Conservation (phyloP, 2,888 invertebrate species). For the Ypsolopha sequella region DNA sequence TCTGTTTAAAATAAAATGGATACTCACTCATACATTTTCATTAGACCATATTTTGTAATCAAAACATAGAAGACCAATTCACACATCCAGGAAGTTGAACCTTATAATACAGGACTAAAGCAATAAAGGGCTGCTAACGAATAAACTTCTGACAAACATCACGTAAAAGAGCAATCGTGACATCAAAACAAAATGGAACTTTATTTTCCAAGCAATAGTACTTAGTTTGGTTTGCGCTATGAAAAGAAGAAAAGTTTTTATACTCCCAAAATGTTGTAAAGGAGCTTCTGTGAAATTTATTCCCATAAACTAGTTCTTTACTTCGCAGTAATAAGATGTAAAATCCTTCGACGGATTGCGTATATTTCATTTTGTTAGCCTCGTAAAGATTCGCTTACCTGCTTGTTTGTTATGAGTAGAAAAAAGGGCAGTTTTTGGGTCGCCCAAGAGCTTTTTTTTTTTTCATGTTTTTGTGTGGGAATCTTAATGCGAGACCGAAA, state of each 20-base stretch:
- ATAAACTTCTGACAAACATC: constrained; percentile 17
- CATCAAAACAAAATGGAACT: constrained; percentile 18
- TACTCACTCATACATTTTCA: constrained; percentile 31
- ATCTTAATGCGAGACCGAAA: constrained; percentile 59
- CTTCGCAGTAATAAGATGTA: constrained; percentile 46
- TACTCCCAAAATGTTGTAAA: constrained; percentile 32
- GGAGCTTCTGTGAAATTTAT: constrained; percentile 27
- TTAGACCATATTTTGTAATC: constrained; percentile 20
- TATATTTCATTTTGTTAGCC: constrained; percentile 54
- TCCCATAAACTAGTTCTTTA: constrained; percentile 38
- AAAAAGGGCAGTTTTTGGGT: constrained; percentile 39
- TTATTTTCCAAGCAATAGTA: constrained; percentile 21
- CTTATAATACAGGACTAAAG: constrained; percentile 19
- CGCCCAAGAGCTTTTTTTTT: constrained; percentile 53
- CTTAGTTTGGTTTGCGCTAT: constrained; percentile 27
- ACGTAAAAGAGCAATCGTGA: constrained; percentile 1
- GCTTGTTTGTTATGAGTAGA: constrained; percentile 64
- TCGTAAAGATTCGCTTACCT: constrained; percentile 67
- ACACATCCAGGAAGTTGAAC: constrained; percentile 25
- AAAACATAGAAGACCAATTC: constrained; percentile 19
- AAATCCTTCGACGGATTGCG: constrained; percentile 42
- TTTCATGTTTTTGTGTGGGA: constrained; percentile 66
- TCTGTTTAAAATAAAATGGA: background rate
- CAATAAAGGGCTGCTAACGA: constrained; percentile 19
- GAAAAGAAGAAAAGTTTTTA: constrained; percentile 37